Conservation (phyloP, 1,140 invertebrate genomes). For the Macrotrachela quadricornifera region DNA sequence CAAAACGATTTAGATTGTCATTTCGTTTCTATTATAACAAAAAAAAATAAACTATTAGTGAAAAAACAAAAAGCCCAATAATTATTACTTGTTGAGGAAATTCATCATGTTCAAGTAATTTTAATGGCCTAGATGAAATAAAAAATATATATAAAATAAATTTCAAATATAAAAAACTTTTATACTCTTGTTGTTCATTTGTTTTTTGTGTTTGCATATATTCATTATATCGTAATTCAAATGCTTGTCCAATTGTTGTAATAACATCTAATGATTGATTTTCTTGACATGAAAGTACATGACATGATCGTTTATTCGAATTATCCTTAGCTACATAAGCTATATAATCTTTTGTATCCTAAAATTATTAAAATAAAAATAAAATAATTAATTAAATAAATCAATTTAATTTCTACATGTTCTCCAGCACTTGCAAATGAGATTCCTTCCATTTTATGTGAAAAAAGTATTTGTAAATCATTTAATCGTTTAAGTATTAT, state of each 20-base stretch:
- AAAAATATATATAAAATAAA: too few species aligned
- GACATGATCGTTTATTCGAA: slow-evolving; percentile 66
- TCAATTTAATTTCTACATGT: neutral
- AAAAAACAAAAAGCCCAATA: too few species aligned
- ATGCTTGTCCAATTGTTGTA: slow-evolving; percentile 87
- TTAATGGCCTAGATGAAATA: too few species aligned
- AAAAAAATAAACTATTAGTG: too few species aligned
- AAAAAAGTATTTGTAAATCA: neutral
- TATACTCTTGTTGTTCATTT: too few species aligned
- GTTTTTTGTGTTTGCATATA: too few species aligned
- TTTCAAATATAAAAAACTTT: too few species aligned
- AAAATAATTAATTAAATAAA: neutral
- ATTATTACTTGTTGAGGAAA: too few species aligned
- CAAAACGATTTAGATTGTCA: too few species aligned
- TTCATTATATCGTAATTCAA: slow-evolving; percentile 51
- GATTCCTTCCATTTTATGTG: slow-evolving; percentile 8
- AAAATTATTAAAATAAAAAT: neutral
- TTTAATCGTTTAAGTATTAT: too few species aligned
- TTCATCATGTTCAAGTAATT: too few species aligned
- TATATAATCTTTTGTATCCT: slow-evolving; percentile 23
- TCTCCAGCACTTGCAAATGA: slow-evolving; percentile 7
- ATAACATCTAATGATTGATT: slow-evolving; percentile 84
- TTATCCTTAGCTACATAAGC: slow-evolving; percentile 88
- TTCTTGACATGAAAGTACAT: slow-evolving; percentile 76
- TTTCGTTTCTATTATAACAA: too few species aligned